Conservation (phyloP, 30 jellyfish, hydroid and myxozoan genomes). For the Hydra vulgaris region DNA sequence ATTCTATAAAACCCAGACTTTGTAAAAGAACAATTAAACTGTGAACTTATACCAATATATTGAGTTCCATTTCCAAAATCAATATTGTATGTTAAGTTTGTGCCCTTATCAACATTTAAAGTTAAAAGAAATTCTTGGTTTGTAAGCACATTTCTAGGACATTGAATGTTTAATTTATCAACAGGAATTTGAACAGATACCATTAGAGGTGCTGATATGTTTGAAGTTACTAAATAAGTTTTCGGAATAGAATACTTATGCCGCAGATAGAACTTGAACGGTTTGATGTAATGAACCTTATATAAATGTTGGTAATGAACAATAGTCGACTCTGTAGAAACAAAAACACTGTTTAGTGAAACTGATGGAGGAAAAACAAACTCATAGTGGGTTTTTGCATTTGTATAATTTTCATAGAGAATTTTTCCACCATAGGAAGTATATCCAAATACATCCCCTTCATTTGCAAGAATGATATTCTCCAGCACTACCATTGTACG, state of each 20-base stretch:
- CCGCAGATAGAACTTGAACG: slow-evolving; percentile 42
- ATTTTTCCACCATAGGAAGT: slow-evolving; percentile 49
- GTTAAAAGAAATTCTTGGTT: slow-evolving; percentile 16
- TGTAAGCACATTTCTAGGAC: slow-evolving; percentile 43
- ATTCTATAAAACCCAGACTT: slow-evolving; percentile 65
- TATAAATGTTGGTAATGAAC: slow-evolving; percentile 34
- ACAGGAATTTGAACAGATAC: slow-evolving; percentile 69
- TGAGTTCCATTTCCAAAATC: slow-evolving; percentile 48
- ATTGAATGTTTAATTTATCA: slow-evolving; percentile 28
- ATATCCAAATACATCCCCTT: slow-evolving; percentile 96
- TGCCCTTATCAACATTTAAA: slow-evolving; percentile 53
- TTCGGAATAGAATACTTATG: slow-evolving; percentile 68
- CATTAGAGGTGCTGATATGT: slow-evolving; percentile 22
- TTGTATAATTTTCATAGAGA: slow-evolving; percentile 21
- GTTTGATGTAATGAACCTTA: slow-evolving; percentile 54
- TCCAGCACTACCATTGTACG: slow-evolving; percentile 37
- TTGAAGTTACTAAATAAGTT: slow-evolving; percentile 38
- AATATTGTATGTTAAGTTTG: slow-evolving; percentile 68
- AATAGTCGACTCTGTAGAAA: slow-evolving; percentile 20
- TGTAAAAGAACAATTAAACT: slow-evolving; percentile 10
- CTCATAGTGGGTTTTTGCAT: slow-evolving; percentile 39
- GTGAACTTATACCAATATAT: neutral
- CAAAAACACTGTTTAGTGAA: slow-evolving; percentile 21
- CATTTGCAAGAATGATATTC: slow-evolving; percentile 28
- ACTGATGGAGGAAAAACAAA: slow-evolving; percentile 34